Evolutionary conservation across 2,888 invertebrate genomes (phyloP), one percentile per base, ranked within the genome.

Genomic region (Leucophora obtusa): DNA sequence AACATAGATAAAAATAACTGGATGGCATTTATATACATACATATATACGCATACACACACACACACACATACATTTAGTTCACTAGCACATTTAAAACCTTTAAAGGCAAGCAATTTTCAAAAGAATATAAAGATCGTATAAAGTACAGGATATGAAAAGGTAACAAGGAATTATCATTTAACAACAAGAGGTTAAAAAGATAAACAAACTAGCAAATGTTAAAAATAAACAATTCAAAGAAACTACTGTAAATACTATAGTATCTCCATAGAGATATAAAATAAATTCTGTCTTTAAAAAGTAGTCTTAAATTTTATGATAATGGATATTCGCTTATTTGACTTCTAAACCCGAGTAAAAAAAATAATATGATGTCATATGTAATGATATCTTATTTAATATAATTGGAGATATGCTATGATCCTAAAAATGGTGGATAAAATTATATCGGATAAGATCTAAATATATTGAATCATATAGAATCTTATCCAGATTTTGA

Each of bases 91-190:
- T 60, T 54, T 21, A 18, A 18, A 51, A 18, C 10, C 24, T 58
- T 28, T 43, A 33, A 62, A 69, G 38, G 38, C 15, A 53, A 38
- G 15, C n/a, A 53, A 50, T 63, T 53, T 59, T 11, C 43, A 24
- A 15, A 14, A 50, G 7, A 58, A 58, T 17, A n/a, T 58, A 15
- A 51, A 59, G n/a, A 14, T 47, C 6, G 5, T 35, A 54, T 15
- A 43, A 28, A 62, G 28, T 47, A 43, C 5, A 18, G 28, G 24
- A 28, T 15, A 11, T 6, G 50, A 38, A 54, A 63, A 63, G 18
- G 62, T 72, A 71, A 54, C 43, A 62, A 71, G 21, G 54, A 60
- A 54, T 71, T 62, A 56, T 62, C 28, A 72, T 72, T 63, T 63
- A 43, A 33, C 43, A 60, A 63, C 33, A 54, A 35, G 18, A 33